A percentile compares a stretch with the other conserved stretches of the same genome.
These are phyloP conservation scores for Pycnomerus fuliginosus DNA, from an alignment of 2,888 invertebrate genomes.

Conservation along the genomic window DNA sequence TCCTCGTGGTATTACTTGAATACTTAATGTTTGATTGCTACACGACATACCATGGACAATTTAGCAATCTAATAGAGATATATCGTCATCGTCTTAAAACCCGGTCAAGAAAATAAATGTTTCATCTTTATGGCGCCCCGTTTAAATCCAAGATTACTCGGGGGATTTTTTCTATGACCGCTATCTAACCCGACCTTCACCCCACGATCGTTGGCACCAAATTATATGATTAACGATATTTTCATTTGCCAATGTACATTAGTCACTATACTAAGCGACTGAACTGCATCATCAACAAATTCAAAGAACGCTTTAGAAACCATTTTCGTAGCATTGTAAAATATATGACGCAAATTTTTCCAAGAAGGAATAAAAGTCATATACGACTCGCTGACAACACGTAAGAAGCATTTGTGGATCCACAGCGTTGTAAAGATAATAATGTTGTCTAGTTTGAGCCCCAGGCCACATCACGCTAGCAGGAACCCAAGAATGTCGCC, in stretches of 20 bases:
- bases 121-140: slow-evolving; percentile 12
- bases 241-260: too few species aligned
- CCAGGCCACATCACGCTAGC: slow-evolving; percentile 37
- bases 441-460: slow-evolving; percentile 49
- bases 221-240: too few species aligned
- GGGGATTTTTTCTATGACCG: too few species aligned
- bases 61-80: slow-evolving; percentile 42
- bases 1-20: slow-evolving; percentile 45
- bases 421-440: slow-evolving; percentile 40
- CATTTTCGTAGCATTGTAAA: too few species aligned
- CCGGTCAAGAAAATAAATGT: slow-evolving; percentile 17
- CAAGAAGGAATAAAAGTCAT: neutral
- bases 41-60: slow-evolving; percentile 45
- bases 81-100: slow-evolving; percentile 25
- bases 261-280: too few species aligned
- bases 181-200: too few species aligned
- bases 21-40: slow-evolving; percentile 49
- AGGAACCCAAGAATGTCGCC: slow-evolving; percentile 46
- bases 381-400: neutral
- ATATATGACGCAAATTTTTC: too few species aligned
- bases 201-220: too few species aligned
- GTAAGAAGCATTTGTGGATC: slow-evolving; percentile 27
- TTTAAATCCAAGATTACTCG: slow-evolving; percentile 2
- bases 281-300: too few species aligned
- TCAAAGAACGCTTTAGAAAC: too few species aligned